A percentile compares a stretch with the other conserved stretches of the same genome.
Evolutionary conservation across 2,797 vertebrate species (phyloP).

Genomic region (Prunella strophiata): DNA sequence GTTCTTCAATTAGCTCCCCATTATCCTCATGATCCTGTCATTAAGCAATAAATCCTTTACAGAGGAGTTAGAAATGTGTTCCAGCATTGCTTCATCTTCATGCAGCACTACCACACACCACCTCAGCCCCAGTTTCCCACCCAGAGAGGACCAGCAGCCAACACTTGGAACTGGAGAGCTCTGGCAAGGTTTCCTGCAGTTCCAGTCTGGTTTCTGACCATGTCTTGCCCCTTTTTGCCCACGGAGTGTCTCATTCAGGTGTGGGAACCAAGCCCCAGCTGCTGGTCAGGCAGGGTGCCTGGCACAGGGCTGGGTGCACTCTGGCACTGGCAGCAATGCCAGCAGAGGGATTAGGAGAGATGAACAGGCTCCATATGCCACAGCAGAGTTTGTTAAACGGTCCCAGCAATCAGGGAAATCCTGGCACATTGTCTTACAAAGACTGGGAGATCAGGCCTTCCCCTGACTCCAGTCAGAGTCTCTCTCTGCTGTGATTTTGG

Average conservation of each 20-base stretch:
- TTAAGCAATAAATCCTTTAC: not conserved
- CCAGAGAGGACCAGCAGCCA: not conserved
- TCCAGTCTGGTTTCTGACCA: fast-evolving
- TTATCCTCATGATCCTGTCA: not conserved
- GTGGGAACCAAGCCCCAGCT: fast-evolving
- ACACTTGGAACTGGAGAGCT: not conserved
- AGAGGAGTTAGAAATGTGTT: not conserved
- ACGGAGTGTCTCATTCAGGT: fast-evolving
- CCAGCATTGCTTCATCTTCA: not conserved
- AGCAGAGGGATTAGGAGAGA: conserved; percentile 21
- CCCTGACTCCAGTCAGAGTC: not conserved
- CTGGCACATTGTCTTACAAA: conserved; percentile 26
- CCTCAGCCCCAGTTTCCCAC: not conserved
- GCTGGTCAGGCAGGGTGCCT: not conserved
- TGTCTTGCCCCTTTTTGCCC: not conserved
- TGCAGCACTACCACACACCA: not conserved
- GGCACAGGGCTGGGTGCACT: not conserved
- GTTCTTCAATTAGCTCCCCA: not conserved
- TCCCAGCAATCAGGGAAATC: conserved; percentile 1
- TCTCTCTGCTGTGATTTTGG: fast-evolving
- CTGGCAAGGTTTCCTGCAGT: not conserved
- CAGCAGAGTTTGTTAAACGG: not conserved
- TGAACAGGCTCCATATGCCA: not conserved
- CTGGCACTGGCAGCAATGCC: fast-evolving
- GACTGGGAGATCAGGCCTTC: not conserved